phyloP scores from a whole-genome alignment of 2,888 invertebrate genomes.

The Pseudoips prasinana region DNA sequence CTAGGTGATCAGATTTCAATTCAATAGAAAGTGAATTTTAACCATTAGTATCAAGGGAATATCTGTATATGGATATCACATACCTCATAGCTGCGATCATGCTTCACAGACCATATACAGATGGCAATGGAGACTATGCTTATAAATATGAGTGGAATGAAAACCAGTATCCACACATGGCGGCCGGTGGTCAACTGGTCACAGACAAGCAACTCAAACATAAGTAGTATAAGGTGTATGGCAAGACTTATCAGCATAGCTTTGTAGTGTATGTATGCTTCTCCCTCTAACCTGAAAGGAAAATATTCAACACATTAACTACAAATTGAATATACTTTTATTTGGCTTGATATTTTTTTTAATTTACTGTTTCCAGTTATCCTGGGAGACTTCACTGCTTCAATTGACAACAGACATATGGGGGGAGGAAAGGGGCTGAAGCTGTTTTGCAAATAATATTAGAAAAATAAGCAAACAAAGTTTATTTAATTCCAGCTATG shows the following conservation, averaged over 20 bases:
- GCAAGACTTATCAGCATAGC: slow-evolving; percentile 98
- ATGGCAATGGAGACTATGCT: slow-evolving; percentile 98
- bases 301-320: not conserved
- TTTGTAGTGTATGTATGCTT: slow-evolving; percentile 98
- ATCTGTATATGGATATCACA: slow-evolving; percentile 36
- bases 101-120: slow-evolving; percentile 99
- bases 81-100: slow-evolving; percentile 98
- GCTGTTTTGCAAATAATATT: no score
- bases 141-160: slow-evolving; percentile 97
- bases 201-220: slow-evolving; percentile 98
- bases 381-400: no score
- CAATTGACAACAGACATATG: no score
- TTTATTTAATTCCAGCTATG: no score
- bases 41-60: no score
- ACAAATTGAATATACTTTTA: no score
- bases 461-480: no score
- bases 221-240: slow-evolving; percentile 95
- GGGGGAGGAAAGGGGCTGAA: no score
- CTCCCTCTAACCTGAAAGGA: slow-evolving; percentile 91
- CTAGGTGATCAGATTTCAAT: no score
- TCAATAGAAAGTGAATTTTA: no score
- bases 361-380: no score
- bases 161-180: slow-evolving; percentile 94
- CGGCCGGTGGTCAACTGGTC: slow-evolving; percentile 95
- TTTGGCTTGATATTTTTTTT: no score